Evolutionary conservation across 2,888 invertebrate genomes (phyloP).

Genomic region (Metellina segmentata): DNA sequence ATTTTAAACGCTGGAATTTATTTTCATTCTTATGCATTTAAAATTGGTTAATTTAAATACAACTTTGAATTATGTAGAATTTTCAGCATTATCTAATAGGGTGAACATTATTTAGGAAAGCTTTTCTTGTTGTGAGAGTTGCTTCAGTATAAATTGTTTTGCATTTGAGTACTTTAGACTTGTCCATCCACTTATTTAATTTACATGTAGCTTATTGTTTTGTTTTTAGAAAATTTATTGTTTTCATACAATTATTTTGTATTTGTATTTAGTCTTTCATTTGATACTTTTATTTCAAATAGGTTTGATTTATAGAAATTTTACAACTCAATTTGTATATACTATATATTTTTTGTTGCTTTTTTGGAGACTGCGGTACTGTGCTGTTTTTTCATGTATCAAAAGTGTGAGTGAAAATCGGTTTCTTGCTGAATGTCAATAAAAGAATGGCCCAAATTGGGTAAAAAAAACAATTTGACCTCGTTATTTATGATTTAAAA

Average conservation of each 20-base stretch:
- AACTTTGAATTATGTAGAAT: neutral
- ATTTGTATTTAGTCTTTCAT: conserved; percentile 74
- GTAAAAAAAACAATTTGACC: neutral
- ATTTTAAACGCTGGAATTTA: too few relatives aligned
- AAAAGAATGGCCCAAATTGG: conserved; percentile 46
- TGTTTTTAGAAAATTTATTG: conserved; percentile 69
- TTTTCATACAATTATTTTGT: conserved; percentile 44
- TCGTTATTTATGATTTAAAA: neutral
- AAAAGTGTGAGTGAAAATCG: conserved; percentile 43
- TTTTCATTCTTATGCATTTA: too few relatives aligned
- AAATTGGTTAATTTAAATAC: too few relatives aligned
- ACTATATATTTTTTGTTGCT: conserved; percentile 63
- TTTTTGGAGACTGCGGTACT: conserved; percentile 56
- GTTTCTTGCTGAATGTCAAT: conserved; percentile 66
- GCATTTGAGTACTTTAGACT: conserved; percentile 5
- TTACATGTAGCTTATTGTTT: conserved; percentile 46
- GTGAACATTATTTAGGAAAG: neutral
- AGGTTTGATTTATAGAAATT: conserved; percentile 68
- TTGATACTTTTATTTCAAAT: conserved; percentile 62
- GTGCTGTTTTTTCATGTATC: conserved; percentile 51
- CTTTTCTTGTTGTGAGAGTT: neutral
- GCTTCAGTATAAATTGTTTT: neutral
- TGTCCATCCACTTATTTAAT: conserved; percentile 36
- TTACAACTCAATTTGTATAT: conserved; percentile 49
- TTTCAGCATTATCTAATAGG: too few relatives aligned